Evolutionary conservation across 2,113 vertebrate species (phyloP).

Genomic region (Strigops habroptila): DNA sequence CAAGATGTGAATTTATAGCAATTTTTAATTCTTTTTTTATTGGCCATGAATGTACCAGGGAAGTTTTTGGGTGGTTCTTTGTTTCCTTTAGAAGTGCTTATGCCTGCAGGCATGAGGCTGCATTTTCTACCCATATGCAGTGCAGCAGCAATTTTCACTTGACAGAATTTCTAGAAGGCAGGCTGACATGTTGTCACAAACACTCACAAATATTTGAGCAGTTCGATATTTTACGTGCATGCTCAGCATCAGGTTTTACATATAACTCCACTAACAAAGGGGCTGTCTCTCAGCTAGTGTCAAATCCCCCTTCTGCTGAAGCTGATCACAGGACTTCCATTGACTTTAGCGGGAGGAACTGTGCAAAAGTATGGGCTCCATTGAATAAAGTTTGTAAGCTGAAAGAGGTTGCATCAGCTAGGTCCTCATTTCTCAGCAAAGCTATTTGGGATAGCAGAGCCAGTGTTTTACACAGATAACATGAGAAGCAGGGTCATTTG

Average conservation of each 20-base stretch:
- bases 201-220: not conserved
- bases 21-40: not conserved
- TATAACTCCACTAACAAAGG: not conserved
- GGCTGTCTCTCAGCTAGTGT: not conserved
- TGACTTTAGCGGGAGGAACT: not conserved
- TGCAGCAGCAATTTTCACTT: not conserved
- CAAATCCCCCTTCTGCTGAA: not conserved
- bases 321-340: not conserved
- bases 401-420: not conserved
- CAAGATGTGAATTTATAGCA: not conserved
- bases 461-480: fast-evolving
- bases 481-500: not conserved
- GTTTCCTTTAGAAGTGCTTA: not conserved
- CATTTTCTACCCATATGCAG: not conserved
- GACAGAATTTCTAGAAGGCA: not conserved
- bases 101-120: not conserved
- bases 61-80: not conserved
- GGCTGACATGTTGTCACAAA: slow-evolving; percentile 4
- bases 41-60: not conserved
- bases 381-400: not conserved
- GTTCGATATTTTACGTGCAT: not conserved
- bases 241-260: not conserved
- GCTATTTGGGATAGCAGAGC: not conserved
- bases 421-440: not conserved
- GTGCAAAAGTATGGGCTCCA: not conserved